These are phyloP conservation scores for Donacobius atricapilla DNA, from an alignment of 2,113 vertebrate species.

Conservation along the genomic window DNA sequence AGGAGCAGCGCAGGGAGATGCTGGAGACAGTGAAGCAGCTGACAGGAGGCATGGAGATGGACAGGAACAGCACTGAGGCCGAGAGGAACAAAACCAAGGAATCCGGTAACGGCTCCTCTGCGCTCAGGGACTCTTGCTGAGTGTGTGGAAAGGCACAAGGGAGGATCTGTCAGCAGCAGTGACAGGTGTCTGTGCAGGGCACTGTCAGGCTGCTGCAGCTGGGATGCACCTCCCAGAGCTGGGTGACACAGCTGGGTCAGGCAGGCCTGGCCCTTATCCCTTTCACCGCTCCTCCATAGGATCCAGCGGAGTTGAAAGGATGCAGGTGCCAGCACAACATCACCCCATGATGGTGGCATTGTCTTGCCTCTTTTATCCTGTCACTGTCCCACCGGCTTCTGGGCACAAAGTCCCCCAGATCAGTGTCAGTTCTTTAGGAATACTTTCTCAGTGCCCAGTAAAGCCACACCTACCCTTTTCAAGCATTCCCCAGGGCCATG, in stretches of 20 bases:
- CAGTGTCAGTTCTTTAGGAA: not conserved
- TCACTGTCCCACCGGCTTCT: not conserved
- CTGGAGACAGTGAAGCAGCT: constrained; percentile 80
- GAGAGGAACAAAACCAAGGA: constrained; percentile 80
- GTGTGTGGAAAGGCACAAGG: not conserved
- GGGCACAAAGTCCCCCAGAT: not conserved
- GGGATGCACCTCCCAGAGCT: not conserved
- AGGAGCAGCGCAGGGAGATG: constrained; percentile 82
- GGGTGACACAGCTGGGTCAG: not conserved
- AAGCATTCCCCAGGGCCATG: not conserved
- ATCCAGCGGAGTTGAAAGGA: fast-evolving
- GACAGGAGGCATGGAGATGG: constrained; percentile 76
- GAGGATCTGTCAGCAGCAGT: not conserved
- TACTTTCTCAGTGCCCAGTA: not conserved
- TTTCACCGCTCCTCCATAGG: not conserved
- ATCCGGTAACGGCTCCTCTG: constrained; percentile 65
- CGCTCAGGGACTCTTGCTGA: not conserved
- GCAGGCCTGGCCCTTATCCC: not conserved
- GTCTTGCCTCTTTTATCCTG: not conserved
- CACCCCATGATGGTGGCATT: fast-evolving
- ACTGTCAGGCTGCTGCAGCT: not conserved
- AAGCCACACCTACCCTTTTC: fast-evolving
- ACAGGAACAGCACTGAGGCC: constrained; percentile 66
- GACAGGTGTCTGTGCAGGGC: not conserved
- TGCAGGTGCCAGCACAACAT: not conserved